Base-by-base conservation (phyloP, 1,140 invertebrate genomes). In the Macrocentrus cingulum region DNA sequence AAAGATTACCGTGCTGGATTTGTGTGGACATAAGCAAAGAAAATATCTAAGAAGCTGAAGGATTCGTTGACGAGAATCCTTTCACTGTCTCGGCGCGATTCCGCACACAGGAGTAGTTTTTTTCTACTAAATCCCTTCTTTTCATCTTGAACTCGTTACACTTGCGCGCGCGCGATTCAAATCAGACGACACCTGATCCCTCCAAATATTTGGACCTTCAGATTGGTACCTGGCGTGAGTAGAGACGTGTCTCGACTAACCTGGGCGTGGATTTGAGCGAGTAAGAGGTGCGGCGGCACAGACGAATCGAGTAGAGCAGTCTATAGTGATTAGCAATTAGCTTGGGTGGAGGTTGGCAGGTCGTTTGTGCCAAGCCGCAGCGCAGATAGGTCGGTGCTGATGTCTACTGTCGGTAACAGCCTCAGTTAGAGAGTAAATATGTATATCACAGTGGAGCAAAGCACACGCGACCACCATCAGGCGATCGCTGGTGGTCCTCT, bases 251-350 rank as follows among this genome's bases (percentile, higher is more conserved):
- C 9, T 9, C 9, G 9, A 4, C 25, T 4, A 29, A 34, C 29
- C 20, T 29, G 29, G 48, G 48, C n/a, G 18, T 29, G 18, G 48
- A 34, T 36, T 51, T 9, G 18, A 18, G 15, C n/a, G 44, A 49
- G 13, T 32, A n/a, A 0, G n/a, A 22, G 8, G 3, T 11, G 13
- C 2, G 36, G 55, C 36, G 55, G 23, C 19, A 22, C n/a, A 36
- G 25, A 29, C 25, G 25, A 29, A 29, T 29, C 25, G 9, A 29
- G 25, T 41, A 34, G 34, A 29, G 22, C 16, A 45, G 11, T 29
- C 25, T 41, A 6, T 48, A 39, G 36, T 64, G 64, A 74, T 72
- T 70, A 72, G 62, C 66, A 74, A 74, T 72, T 71, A 71, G 65
- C 46, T 19, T 44, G 52, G 16, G 53, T 37, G 23, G 45, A 36